Evolutionary conservation across 2,113 vertebrate genomes (phyloP).

Genomic region (Cranoglanis bouderius): DNA sequence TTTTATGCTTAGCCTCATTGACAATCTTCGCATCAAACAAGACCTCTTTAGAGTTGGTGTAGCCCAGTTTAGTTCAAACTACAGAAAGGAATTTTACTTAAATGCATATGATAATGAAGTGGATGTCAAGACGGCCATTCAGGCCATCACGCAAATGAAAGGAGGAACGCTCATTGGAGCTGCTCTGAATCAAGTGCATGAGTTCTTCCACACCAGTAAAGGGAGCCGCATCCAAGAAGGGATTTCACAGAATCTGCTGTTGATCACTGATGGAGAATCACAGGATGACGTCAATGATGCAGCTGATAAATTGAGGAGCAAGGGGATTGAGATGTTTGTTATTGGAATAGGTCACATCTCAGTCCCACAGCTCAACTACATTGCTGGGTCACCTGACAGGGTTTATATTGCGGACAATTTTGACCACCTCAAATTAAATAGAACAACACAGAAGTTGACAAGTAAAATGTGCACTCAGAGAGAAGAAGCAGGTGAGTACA

Average conservation of each 20-base stretch:
- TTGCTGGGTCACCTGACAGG: constrained; percentile 56
- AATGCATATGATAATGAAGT: constrained; percentile 55
- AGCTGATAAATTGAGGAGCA: constrained; percentile 53
- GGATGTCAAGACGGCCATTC: constrained; percentile 60
- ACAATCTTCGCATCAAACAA: constrained; percentile 65
- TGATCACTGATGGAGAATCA: constrained; percentile 77
- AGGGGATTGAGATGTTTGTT: constrained; percentile 67
- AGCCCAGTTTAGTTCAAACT: constrained; percentile 71
- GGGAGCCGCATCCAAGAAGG: constrained; percentile 62
- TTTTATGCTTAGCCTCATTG: constrained; percentile 67
- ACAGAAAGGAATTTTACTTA: constrained; percentile 73
- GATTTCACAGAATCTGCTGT: constrained; percentile 75
- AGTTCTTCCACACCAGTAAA: constrained; percentile 62
- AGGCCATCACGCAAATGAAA: constrained; percentile 49
- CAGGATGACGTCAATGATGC: constrained; percentile 59
- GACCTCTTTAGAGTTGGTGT: constrained; percentile 68
- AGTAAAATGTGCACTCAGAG: constrained; percentile 58
- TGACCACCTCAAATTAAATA: constrained; percentile 57
- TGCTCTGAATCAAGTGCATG: constrained; percentile 61
- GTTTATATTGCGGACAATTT: constrained; percentile 68
- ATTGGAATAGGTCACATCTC: constrained; percentile 68
- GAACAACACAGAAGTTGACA: constrained; percentile 60
- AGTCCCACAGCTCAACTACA: constrained; percentile 65
- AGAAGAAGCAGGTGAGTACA: not conserved
- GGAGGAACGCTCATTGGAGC: constrained; percentile 63